Evolutionary conservation across 1,140 invertebrate genomes (phyloP), one percentile per base, ranked within the genome.

Genomic region (Anoplolepis gracilipes): DNA sequence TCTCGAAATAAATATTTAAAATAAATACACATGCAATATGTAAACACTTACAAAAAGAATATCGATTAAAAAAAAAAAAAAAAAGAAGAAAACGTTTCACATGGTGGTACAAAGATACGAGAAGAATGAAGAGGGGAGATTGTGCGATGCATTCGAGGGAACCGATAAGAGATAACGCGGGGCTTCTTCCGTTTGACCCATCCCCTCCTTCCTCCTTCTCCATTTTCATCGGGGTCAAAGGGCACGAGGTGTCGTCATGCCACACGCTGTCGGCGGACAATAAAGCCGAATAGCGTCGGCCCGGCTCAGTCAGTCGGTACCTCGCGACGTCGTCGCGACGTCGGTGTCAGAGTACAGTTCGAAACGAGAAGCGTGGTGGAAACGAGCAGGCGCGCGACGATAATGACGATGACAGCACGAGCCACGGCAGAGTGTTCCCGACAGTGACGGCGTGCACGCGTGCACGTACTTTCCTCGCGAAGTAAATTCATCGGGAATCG

Each of bases 251-350:
- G n/a, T n/a, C 77, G 70, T 78, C 53, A 77, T 73, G 81, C 76
- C 87, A 84, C 85, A 90, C 69, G 85, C 88, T 65, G 55, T n/a
- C 53, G 61, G 49, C 22, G 64, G 85, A 85, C 87, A 85, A 93
- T 93, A 93, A 92, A 93, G 82, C 87, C 84, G 88, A 90, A 90
- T 88, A 72, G 72, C 86, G 77, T 46, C 85, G 87, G 85, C 88
- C 79, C 72, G 42, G 84, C 81, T 92, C 93, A 93, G 92, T 93
- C 88, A 49, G 92, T 93, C 88, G 42, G 61, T 67, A 64, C 57
- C 62, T 25, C 28, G 55, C 65, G 65, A 82, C 78, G 64, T 70
- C 78, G 64, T 70, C 77, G 77, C 64, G 65, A 42, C 77, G 53
- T 59, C 53, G 42, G 36, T 72, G 49, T 70, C 25, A 30, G 70